phyloP scores from a whole-genome alignment of 1,140 invertebrate genomes.

The Aphidius gifuensis region DNA sequence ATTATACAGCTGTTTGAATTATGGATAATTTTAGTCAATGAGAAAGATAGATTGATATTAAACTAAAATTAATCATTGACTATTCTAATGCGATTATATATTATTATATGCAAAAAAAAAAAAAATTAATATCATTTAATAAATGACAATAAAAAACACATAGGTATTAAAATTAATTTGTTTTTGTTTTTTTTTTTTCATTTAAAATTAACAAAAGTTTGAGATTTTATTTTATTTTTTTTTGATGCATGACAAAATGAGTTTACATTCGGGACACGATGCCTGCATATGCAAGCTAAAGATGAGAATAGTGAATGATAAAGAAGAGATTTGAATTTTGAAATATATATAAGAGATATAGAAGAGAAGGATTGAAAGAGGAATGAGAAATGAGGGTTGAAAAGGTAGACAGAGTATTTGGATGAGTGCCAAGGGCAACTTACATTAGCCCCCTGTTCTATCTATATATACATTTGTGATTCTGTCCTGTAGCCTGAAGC shows the following conservation, averaged over 20 bases:
- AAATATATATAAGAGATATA: conserved; percentile 18
- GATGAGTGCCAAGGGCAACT: conserved; percentile 42
- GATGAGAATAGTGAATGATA: conserved; percentile 11
- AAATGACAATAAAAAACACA: too few relatives aligned
- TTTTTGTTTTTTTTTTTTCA: too few relatives aligned
- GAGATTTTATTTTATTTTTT: not conserved
- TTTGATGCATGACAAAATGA: conserved; percentile 43
- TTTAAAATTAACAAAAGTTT: too few relatives aligned
- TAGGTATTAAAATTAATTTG: too few relatives aligned
- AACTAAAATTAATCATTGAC: too few relatives aligned
- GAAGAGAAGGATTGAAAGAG: not conserved
- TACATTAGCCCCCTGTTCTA: conserved; percentile 45
- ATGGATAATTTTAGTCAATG: too few relatives aligned
- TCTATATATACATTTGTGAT: conserved; percentile 36
- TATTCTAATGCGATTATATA: too few relatives aligned
- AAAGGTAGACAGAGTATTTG: conserved; percentile 35
- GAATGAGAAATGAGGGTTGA: conserved; percentile 21
- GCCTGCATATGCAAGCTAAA: conserved; percentile 17
- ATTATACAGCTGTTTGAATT: too few relatives aligned
- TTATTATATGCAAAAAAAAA: too few relatives aligned
- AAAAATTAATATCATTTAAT: too few relatives aligned
- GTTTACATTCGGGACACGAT: conserved; percentile 37
- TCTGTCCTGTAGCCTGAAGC: conserved; percentile 11
- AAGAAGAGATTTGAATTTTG: conserved; percentile 5
- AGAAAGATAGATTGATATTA: too few relatives aligned